Evolutionary conservation across 2,888 invertebrate genomes (phyloP).

Genomic region (Lomographa bimaculata): DNA sequence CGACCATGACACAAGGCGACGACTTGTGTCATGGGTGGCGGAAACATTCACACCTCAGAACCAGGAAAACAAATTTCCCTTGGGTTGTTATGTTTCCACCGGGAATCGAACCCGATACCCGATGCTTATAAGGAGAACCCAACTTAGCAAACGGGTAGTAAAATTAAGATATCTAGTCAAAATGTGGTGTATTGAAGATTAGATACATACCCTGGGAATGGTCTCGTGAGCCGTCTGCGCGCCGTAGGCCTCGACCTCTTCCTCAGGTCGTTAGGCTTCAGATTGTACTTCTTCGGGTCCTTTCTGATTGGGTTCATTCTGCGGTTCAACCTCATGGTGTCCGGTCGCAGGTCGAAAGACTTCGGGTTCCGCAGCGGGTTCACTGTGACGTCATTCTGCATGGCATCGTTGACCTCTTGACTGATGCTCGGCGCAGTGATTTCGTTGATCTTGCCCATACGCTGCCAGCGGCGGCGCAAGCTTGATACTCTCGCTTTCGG

Average conservation of each 20-base stretch:
- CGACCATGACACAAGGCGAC: too few species aligned
- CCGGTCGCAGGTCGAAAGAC: conserved; percentile 63
- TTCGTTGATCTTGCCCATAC: conserved; percentile 81
- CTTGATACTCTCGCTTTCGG: conserved; percentile 74
- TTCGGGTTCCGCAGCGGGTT: conserved; percentile 62
- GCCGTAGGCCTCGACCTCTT: conserved; percentile 55
- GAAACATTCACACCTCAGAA: too few species aligned
- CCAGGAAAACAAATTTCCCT: too few species aligned
- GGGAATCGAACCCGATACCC: too few species aligned
- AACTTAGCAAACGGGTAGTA: too few species aligned
- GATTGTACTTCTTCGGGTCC: conserved; percentile 39
- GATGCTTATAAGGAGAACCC: too few species aligned
- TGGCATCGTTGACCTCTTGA: conserved; percentile 61
- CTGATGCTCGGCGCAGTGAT: conserved; percentile 74
- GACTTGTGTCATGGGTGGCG: too few species aligned
- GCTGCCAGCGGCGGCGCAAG: conserved; percentile 71
- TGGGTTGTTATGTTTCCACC: too few species aligned
- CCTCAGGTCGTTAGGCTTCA: conserved; percentile 58
- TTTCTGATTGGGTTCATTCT: conserved; percentile 37
- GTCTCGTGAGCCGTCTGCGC: conserved; percentile 61
- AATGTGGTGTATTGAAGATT: too few species aligned
- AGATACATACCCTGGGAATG: conserved; percentile 76
- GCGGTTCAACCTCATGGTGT: conserved; percentile 29
- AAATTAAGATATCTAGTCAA: too few species aligned
- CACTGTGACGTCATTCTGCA: conserved; percentile 50